Evolutionary conservation across 2,888 invertebrate species (phyloP), one percentile per base, ranked within the genome.

Genomic region (Steromphala cineraria): DNA sequence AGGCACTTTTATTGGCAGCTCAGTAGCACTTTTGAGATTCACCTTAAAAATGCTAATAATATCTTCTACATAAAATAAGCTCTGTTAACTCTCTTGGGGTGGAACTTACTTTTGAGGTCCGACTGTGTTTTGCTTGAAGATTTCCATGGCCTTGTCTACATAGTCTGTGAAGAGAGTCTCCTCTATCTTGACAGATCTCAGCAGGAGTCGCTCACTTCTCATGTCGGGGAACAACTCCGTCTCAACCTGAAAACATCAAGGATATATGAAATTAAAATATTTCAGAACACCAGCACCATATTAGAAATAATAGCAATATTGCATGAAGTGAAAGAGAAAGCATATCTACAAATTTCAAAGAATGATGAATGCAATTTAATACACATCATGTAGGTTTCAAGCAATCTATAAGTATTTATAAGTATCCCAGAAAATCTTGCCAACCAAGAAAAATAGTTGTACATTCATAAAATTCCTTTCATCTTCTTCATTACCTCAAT

Each of bases 201-300:
- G 86, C 62, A 91, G 81, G 31, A 93, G 83, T 74, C 89, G 89
- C 75, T 90, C 91, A 55, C 90, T 89, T 78, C 91, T 87, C 91
- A 93, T 91, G 75, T 93, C 93, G 28, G 93, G 93, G 85, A 94
- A 94, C 77, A 94, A 84, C 81, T 93, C 92, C 84, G 91, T 90
- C 85, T 94, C 94, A 46, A 93, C 93, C 92, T 93, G 85, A 2
- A 84, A 10, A 24, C 24, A 21, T 28, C 17, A 5, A 8, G 8
- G 8, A 36, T 36, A 5, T 5, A 5, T 36, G 8, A 8, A 36
- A 36, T 5, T 36, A 3, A 36, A 36, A 36, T 36, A 36, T 36
- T 8, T 36, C 8, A 36, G 3, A 7, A 55, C n/a, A 55, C 21
- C 55, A 5, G 21, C n/a, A 21, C 21, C 55, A 55, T 10, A 55